These are phyloP conservation scores for Heterotis niloticus DNA, from an alignment of 2,113 vertebrate genomes.

Conservation along the genomic window DNA sequence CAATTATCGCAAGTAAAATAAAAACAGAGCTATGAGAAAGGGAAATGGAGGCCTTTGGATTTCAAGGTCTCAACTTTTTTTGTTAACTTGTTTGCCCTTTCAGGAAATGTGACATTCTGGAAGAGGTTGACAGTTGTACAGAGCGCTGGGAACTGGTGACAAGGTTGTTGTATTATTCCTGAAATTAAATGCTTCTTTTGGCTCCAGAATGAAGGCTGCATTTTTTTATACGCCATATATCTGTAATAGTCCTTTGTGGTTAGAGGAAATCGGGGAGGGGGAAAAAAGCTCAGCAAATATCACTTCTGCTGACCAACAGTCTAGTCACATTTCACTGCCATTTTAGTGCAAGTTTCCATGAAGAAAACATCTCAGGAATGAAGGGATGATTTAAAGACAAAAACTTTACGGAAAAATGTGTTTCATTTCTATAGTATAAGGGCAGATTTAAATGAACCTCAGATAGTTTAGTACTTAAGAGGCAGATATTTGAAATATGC, in stretches of 20 bases:
- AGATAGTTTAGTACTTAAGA: not conserved
- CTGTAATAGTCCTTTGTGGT: conserved; percentile 22
- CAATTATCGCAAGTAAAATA: too few species aligned
- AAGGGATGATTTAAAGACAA: conserved; percentile 21
- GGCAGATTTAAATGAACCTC: conserved; percentile 24
- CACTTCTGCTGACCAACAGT: conserved; percentile 24
- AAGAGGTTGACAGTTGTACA: not conserved
- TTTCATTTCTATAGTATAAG: conserved; percentile 37
- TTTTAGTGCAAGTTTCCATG: conserved; percentile 41
- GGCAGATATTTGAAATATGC: conserved; percentile 9
- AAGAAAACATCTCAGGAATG: conserved; percentile 41
- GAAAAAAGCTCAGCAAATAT: conserved; percentile 8
- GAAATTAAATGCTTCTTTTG: not conserved
- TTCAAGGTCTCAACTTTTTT: too few species aligned
- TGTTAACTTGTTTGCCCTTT: not conserved
- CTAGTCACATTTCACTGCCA: conserved; percentile 31
- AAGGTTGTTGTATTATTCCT: not conserved
- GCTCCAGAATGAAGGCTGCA: not conserved
- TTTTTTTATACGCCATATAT: not conserved
- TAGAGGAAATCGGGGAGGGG: not conserved
- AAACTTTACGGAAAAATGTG: conserved; percentile 26
- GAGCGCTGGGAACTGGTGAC: not conserved
- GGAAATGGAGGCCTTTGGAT: too few species aligned
- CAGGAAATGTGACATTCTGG: not conserved
- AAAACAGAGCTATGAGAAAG: too few species aligned